These are phyloP conservation scores for Stomatorhinus ivindoensis DNA, from an alignment of 2,113 vertebrate genomes.

Conservation along the genomic window DNA sequence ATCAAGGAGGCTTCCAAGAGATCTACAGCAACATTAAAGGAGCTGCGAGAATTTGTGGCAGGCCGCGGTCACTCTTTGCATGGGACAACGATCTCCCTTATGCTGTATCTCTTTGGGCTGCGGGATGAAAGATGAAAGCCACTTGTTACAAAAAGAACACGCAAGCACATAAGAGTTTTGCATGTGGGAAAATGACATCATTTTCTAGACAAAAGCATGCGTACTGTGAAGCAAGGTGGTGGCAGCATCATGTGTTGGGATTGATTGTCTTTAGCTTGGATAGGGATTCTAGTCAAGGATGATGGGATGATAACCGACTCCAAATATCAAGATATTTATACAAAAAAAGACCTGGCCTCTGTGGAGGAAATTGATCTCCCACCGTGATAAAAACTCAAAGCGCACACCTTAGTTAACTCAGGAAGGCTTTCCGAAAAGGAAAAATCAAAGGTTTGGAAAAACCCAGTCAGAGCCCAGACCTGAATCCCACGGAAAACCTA, in stretches of 20 bases:
- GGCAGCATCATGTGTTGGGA: not conserved
- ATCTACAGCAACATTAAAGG: not conserved
- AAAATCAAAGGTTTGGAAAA: not conserved
- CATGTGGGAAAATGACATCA: not conserved
- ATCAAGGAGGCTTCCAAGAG: not conserved
- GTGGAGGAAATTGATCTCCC: not conserved
- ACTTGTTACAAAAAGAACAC: not conserved
- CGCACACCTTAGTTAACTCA: not conserved
- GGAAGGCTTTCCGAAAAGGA: not conserved
- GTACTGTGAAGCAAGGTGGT: not conserved
- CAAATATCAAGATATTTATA: not conserved
- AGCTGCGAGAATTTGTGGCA: not conserved
- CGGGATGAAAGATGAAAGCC: not conserved
- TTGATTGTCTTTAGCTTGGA: not conserved
- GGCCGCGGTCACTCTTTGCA: not conserved
- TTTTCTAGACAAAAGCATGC: not conserved
- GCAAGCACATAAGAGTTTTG: not conserved
- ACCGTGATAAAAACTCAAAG: not conserved
- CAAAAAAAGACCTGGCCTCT: not conserved
- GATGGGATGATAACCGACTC: not conserved
- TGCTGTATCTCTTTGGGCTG: not conserved
- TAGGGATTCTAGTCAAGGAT: not conserved
- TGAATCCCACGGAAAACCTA: not conserved
- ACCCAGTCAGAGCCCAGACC: not conserved
- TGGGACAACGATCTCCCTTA: not conserved